Conservation (phyloP, 2,888 invertebrate species). For the Dicycla oo region DNA sequence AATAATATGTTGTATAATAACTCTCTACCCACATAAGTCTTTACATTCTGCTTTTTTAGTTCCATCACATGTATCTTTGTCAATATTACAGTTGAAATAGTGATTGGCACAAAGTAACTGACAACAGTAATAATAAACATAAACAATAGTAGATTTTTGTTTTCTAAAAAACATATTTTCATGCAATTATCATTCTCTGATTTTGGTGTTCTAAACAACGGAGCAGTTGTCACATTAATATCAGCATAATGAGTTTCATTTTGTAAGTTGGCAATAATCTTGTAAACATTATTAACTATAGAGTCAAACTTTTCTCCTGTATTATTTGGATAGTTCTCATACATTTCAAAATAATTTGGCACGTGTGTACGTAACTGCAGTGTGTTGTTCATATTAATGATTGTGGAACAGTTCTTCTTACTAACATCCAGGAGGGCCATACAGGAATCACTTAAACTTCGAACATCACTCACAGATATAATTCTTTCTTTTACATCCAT, state of each 20-base stretch:
- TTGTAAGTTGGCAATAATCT: conserved; percentile 77
- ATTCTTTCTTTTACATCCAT: conserved; percentile 77
- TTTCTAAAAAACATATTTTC: conserved; percentile 83
- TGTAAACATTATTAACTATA: conserved; percentile 79
- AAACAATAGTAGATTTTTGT: conserved; percentile 79
- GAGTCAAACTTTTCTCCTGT: conserved; percentile 71
- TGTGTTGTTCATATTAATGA: conserved; percentile 64
- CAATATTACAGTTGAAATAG: conserved; percentile 82
- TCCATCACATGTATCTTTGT: conserved; percentile 84
- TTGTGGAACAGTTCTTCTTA: conserved; percentile 72
- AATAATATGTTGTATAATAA: conserved; percentile 85
- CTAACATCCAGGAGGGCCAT: conserved; percentile 78
- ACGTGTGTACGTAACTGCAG: conserved; percentile 73
- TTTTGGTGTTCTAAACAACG: conserved; percentile 74
- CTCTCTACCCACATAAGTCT: conserved; percentile 82
- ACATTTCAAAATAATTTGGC: conserved; percentile 76
- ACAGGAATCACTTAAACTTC: conserved; percentile 74
- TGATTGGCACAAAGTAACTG: conserved; percentile 86
- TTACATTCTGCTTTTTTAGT: conserved; percentile 76
- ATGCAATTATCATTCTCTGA: conserved; percentile 72
- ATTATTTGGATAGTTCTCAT: conserved; percentile 70
- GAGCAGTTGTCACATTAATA: conserved; percentile 72
- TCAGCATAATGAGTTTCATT: conserved; percentile 70
- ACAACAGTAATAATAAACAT: conserved; percentile 81
- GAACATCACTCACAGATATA: conserved; percentile 65